Conservation (phyloP, 2,888 invertebrate genomes). For the Hirtodrosophila histrioides region DNA sequence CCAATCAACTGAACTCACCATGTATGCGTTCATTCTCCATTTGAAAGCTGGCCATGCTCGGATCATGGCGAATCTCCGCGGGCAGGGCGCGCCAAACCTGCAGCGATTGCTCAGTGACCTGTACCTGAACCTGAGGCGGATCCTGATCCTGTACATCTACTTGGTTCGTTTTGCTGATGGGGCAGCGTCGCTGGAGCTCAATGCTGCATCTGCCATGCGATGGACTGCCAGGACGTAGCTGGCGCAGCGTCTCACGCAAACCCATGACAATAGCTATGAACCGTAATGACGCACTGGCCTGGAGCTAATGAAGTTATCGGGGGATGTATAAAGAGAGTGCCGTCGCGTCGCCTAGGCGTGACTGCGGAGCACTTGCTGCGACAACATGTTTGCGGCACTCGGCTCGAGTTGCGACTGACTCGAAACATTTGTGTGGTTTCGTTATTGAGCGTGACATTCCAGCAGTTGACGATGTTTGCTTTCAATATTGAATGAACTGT, state of each 20-base stretch:
- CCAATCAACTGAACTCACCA: no score
- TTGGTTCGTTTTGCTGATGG: slow-evolving; percentile 39
- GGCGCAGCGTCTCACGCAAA: slow-evolving; percentile 67
- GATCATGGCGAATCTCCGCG: slow-evolving; percentile 88
- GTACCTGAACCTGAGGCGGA: slow-evolving; percentile 62
- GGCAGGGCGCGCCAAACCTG: slow-evolving; percentile 88
- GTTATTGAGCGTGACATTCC: slow-evolving; percentile 34
- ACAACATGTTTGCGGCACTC: slow-evolving; percentile 57
- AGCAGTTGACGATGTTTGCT: slow-evolving; percentile 42
- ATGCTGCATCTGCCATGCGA: slow-evolving; percentile 62
- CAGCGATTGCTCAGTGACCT: slow-evolving; percentile 87
- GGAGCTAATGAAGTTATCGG: slow-evolving; percentile 2
- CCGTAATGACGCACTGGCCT: background rate
- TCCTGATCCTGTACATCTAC: slow-evolving; percentile 26
- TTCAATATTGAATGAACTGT: slow-evolving; percentile 69
- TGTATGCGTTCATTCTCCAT: slow-evolving; percentile 83
- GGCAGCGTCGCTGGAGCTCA: slow-evolving; percentile 69
- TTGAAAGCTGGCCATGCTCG: slow-evolving; percentile 87
- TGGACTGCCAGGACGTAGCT: slow-evolving; percentile 57
- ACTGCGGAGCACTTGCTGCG: slow-evolving; percentile 16
- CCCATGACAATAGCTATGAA: slow-evolving; percentile 61
- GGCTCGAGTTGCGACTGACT: slow-evolving; percentile 61
- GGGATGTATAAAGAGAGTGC: background rate
- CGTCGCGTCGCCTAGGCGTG: background rate
- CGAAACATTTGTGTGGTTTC: slow-evolving; percentile 58